These are phyloP conservation scores for Magallana nippona DNA, from an alignment of 2,888 invertebrate genomes.

Conservation along the genomic window DNA sequence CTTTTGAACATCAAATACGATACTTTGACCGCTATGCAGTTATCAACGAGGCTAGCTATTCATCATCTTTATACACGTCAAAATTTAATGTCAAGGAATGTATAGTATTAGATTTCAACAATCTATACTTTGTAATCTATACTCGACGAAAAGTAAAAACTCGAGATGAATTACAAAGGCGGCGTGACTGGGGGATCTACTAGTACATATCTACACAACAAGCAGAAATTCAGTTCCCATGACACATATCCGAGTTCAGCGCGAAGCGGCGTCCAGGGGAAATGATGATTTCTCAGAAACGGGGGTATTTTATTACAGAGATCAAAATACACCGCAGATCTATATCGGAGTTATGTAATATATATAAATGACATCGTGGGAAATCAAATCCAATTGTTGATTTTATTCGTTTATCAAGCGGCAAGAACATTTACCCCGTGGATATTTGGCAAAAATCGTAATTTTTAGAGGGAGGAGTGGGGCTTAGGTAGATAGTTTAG, in stretches of 20 bases:
- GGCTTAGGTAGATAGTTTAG: no score
- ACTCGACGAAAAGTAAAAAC: not conserved
- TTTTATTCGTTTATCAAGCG: not conserved
- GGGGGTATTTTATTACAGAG: constrained; percentile 4
- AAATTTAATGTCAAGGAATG: no score
- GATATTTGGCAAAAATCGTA: no score
- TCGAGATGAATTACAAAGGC: not conserved
- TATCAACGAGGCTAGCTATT: no score
- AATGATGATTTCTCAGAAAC: constrained; percentile 14
- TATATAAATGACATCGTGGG: constrained; percentile 1
- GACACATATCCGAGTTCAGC: not conserved
- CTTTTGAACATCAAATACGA: not conserved
- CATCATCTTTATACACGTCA: no score
- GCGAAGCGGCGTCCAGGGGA: not conserved
- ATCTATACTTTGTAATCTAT: no score
- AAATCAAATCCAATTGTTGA: not conserved
- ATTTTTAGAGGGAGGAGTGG: no score
- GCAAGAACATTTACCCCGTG: no score
- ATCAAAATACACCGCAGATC: constrained; percentile 9
- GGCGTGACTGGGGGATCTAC: not conserved
- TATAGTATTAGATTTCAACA: no score
- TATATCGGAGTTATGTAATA: constrained; percentile 20
- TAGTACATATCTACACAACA: not conserved
- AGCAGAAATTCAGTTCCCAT: constrained; percentile 5
- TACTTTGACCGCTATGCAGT: not conserved